Base-by-base conservation (phyloP, 1,140 invertebrate species). In the Scylla paramamosain region DNA sequence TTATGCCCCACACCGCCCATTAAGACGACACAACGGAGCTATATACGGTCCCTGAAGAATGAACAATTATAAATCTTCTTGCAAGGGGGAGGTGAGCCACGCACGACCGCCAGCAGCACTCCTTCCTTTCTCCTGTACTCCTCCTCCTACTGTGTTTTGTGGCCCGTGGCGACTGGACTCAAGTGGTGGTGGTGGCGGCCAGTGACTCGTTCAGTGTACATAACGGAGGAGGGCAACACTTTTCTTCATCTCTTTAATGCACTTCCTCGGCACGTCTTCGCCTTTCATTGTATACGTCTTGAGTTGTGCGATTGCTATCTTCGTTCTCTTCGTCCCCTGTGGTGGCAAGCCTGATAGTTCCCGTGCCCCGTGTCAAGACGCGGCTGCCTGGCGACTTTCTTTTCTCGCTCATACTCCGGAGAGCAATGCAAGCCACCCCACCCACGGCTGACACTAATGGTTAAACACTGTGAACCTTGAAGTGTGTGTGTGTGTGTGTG, bases 401-500 rank as follows among this genome's bases (percentile, higher is more conserved):
- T n/a, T 77, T 77, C 67, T 77, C 67, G 4, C n/a, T 77, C 67
- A n/a, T 20, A n/a, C 67, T 77, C 25, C 6, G 67, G 67, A 77
- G 67, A 77, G 67, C 67, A 25, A 77, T n/a, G 67, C 67, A 77
- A n/a, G 67, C 20, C 25, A n/a, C 67, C 25, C 67, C 67, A n/a
- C 67, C 67, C 67, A 25, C 20, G 2, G 20, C 67, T 77, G 67
- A 77, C 67, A 77, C 67, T 77, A n/a, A 77, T 77, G 67, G 67
- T 77, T 25, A 77, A 77, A 77, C 67, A 77, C 67, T 25, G n/a
- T 77, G 67, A n/a, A 77, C 67, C 67, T 20, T 7, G 16, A n/a
- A n/a, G 67, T 77, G 67, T 88, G 86, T 88, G 86, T 32, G 86
- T 32, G 86, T 88, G 86, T 88, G 86, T 88, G 86, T 88, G 86